phyloP scores from a whole-genome alignment of 1,140 invertebrate species.

The Vanessa tameamea region DNA sequence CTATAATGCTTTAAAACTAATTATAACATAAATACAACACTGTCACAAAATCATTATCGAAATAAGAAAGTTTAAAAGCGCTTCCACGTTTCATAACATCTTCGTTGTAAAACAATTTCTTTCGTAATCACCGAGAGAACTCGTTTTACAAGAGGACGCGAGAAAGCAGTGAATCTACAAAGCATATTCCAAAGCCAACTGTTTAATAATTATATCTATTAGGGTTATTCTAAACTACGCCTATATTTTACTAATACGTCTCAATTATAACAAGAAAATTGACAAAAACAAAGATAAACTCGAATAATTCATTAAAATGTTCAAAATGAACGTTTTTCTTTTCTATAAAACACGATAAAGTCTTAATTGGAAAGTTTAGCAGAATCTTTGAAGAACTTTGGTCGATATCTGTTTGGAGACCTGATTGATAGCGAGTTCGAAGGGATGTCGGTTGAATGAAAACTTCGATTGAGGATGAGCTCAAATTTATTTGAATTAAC shows the following conservation, averaged over 20 bases:
- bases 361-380: conserved; percentile 19
- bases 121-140: conserved; percentile 45
- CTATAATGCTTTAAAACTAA: conserved; percentile 82
- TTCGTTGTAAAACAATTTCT: conserved; percentile 54
- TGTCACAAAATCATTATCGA: conserved; percentile 65
- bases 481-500: conserved; percentile 81
- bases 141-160: conserved; percentile 66
- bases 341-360: conserved; percentile 14
- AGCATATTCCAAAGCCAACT: conserved; percentile 72
- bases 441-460: conserved; percentile 71
- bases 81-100: conserved; percentile 46
- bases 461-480: conserved; percentile 79
- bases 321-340: conserved; percentile 9
- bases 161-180: conserved; percentile 69
- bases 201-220: conserved; percentile 64
- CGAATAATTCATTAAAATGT: conserved; percentile 11
- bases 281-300: conserved; percentile 31
- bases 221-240: conserved; percentile 68
- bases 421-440: conserved; percentile 42
- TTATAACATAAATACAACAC: conserved; percentile 80
- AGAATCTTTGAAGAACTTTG: conserved; percentile 36
- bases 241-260: conserved; percentile 56
- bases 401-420: conserved; percentile 56
- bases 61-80: conserved; percentile 58
- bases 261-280: conserved; percentile 59